Evolutionary conservation across 2,113 vertebrate genomes (phyloP).

Genomic region (Okapia johnstoni): DNA sequence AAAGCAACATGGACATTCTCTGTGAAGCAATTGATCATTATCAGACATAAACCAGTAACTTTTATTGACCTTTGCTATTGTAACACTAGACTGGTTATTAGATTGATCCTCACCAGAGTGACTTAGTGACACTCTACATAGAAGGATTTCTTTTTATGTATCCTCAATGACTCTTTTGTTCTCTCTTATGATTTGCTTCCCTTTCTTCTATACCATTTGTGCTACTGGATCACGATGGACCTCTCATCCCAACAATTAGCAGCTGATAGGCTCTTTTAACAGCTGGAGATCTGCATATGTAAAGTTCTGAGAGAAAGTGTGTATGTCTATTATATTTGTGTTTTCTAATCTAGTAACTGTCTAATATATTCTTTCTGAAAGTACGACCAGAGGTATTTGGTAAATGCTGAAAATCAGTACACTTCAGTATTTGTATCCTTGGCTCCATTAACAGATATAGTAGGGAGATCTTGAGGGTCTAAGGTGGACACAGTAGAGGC

Average conservation of each 20-base stretch:
- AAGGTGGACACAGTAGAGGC: neutral
- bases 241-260: neutral
- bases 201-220: neutral
- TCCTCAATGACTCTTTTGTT: neutral
- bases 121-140: neutral
- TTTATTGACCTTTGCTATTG: neutral
- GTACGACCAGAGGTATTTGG: neutral
- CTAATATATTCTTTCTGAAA: neutral
- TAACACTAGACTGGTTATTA: neutral
- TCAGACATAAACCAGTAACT: neutral
- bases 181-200: neutral
- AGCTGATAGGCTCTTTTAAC: neutral
- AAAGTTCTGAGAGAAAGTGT: neutral
- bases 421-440: neutral
- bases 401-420: neutral
- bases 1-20: neutral
- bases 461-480: neutral
- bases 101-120: neutral
- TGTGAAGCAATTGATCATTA: neutral
- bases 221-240: neutral
- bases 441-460: neutral
- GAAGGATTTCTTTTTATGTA: neutral
- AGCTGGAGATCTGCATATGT: neutral
- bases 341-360: neutral
- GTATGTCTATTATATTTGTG: neutral